Base-by-base conservation (phyloP, 2,113 vertebrate genomes). In the Spizaetus ornatus region DNA sequence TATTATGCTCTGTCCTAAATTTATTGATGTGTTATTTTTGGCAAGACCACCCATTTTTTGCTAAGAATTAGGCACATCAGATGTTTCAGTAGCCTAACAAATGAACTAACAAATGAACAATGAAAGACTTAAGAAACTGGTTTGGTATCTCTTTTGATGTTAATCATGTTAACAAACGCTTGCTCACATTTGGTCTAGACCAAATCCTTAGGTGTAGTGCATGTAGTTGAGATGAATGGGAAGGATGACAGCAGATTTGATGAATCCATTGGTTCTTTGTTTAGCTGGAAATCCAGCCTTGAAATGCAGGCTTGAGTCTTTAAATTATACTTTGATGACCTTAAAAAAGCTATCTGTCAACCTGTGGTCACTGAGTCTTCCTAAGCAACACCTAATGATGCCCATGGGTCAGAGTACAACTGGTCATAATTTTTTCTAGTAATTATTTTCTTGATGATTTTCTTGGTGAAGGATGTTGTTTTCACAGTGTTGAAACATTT, bases 231-330 rank as follows among this genome's bases (percentile, higher is more conserved):
- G 32, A 55, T 47, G 13, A 67, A 42, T n/a, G 6, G 62, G 34
- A 88, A 77, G 1, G 6, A 17, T 61, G 40, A 23, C 0, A 0
- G 34, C 10, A 69, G 14, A 23, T 52, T 59, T 40, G 11, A 48
- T 34, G 0, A 62, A 88, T 36, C 5, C 20, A 12, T 19, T 38
- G 10, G 21, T 26, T 47, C 15, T 76, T 70, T n/a, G 6, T 66
- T 78, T 48, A 63, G 9, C 13, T 61, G 9, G 61, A 82, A 71
- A 76, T 43, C 6, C 36, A 86, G 10, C 5, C 10, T 63, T 47
- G 20, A 69, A n/a, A 52, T 47, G 36, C 9, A 50, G 58, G 1
- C 4, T 34, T 66, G 12, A 55, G 13, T 52, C 15, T 82, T 38
- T 53, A 58, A 77, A 55, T 59, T 58, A n/a, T 16, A 19, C 22